Percentiles rank a stretch among this genome's conserved stretches.
These are phyloP conservation scores for Lasaia peninsularis DNA, from an alignment of 1,140 invertebrate genomes.

Conservation along the genomic window DNA sequence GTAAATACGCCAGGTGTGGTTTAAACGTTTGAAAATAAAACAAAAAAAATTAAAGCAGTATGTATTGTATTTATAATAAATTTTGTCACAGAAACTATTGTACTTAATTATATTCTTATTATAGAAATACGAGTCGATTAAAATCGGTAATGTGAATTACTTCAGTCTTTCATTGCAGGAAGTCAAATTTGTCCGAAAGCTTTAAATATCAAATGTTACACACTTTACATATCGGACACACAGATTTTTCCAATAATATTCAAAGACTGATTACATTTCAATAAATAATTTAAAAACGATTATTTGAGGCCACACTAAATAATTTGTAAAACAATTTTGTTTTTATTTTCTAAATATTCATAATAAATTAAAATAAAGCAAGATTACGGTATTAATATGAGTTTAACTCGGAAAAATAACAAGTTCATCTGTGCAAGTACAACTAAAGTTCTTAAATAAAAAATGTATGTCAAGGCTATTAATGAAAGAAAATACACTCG, in stretches of 20 bases:
- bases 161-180: conserved; percentile 22
- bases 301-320: conserved; percentile 25
- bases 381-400: conserved; percentile 54
- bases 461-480: background rate
- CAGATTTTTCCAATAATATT: background rate
- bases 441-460: background rate
- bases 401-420: conserved; percentile 57
- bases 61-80: conserved; percentile 50
- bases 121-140: conserved; percentile 22
- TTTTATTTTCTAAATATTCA: conserved; percentile 20
- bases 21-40: no score
- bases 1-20: no score
- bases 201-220: conserved; percentile 5
- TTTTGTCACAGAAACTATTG: conserved; percentile 62
- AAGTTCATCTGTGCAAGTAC: background rate
- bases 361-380: conserved; percentile 67
- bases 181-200: conserved; percentile 2
- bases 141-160: conserved; percentile 37
- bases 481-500: background rate
- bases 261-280: conserved; percentile 9
- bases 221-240: conserved; percentile 3
- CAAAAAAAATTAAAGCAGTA: conserved; percentile 51
- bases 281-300: conserved; percentile 27
- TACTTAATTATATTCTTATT: conserved; percentile 40
- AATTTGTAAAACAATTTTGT: conserved; percentile 23